These are phyloP conservation scores for Drosophila trapezifrons DNA, from an alignment of 1,140 invertebrate genomes.

Conservation along the genomic window DNA sequence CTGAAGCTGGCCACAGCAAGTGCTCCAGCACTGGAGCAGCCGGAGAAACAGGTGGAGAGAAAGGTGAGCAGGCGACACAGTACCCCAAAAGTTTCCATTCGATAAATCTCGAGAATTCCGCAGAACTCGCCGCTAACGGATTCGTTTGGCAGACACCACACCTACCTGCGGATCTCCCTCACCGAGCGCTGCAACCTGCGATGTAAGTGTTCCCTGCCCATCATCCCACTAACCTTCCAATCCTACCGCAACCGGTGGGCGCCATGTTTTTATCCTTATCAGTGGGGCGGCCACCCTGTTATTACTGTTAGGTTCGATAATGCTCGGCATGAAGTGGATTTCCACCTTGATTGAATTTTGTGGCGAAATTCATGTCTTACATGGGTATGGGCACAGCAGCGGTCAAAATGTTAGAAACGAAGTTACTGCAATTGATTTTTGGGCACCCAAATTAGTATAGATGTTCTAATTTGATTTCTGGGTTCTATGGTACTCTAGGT, in stretches of 20 bases:
- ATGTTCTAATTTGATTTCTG: slow-evolving; percentile 30
- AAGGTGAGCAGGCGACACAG: slow-evolving; percentile 32
- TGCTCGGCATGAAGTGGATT: slow-evolving; percentile 20
- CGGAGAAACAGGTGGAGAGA: slow-evolving; percentile 39
- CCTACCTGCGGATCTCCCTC: slow-evolving; percentile 97
- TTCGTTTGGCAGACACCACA: slow-evolving; percentile 94
- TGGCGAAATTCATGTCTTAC: slow-evolving; percentile 61
- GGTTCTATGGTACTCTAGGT: neutral
- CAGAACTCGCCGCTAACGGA: slow-evolving; percentile 86
- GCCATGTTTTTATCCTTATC: slow-evolving; percentile 35
- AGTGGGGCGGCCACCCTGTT: neutral
- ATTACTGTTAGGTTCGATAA: slow-evolving; percentile 23
- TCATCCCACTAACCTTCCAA: neutral
- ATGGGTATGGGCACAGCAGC: slow-evolving; percentile 8
- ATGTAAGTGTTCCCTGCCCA: slow-evolving; percentile 88
- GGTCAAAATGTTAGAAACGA: slow-evolving; percentile 4
- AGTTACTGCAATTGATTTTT: neutral
- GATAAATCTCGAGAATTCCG: neutral
- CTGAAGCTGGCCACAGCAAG: slow-evolving; percentile 56
- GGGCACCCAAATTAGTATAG: slow-evolving; percentile 8
- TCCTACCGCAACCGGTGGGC: slow-evolving; percentile 20
- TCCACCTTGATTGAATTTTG: slow-evolving; percentile 47
- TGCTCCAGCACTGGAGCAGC: slow-evolving; percentile 48
- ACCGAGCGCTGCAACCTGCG: slow-evolving; percentile 98
- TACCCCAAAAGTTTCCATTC: neutral